A percentile compares a stretch with the other conserved stretches of the same genome.
Evolutionary conservation across 2,113 vertebrate genomes (phyloP).

Genomic region (Oenanthe oenanthe): DNA sequence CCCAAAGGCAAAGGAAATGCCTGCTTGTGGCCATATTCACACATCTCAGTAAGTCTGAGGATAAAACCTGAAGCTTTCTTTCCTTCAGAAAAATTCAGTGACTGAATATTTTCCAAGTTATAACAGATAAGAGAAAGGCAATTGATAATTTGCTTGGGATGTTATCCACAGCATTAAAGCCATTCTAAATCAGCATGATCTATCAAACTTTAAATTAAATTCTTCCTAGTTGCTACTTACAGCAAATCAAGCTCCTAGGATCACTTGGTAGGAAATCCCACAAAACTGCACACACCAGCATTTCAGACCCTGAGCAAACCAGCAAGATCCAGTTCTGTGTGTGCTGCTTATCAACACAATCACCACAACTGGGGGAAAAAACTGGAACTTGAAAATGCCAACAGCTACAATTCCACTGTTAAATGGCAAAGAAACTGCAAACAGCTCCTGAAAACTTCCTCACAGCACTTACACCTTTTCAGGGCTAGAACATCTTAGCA

Average conservation of each 20-base stretch:
- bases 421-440: not conserved
- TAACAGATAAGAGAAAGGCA: not conserved
- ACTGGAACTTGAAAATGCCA: not conserved
- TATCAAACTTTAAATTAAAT: not conserved
- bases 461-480: not conserved
- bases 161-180: not conserved
- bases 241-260: not conserved
- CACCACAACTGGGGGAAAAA: not conserved
- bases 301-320: not conserved
- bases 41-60: not conserved
- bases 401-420: not conserved
- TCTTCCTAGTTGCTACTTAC: not conserved
- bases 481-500: not conserved
- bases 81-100: not conserved
- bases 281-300: not conserved
- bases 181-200: not conserved
- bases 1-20: not conserved
- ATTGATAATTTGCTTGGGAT: not conserved
- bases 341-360: not conserved
- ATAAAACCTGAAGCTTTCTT: not conserved
- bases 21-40: not conserved
- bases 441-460: not conserved
- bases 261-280: not conserved
- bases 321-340: not conserved
- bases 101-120: not conserved